Evolutionary conservation across 2,888 invertebrate genomes (phyloP).

Genomic region (Morinoia aosen): DNA sequence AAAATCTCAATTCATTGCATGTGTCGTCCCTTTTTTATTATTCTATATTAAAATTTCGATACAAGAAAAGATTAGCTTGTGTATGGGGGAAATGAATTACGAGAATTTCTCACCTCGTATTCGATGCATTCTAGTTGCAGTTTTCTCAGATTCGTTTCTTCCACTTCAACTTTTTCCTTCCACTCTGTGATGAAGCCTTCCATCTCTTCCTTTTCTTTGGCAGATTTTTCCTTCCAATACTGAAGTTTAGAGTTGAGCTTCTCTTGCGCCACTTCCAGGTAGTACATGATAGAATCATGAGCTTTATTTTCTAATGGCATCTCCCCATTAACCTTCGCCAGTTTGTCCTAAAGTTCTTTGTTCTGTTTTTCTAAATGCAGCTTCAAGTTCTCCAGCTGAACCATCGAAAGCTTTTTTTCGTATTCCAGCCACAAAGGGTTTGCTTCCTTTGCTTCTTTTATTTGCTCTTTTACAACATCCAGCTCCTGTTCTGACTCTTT

Average conservation of each 20-base stretch:
- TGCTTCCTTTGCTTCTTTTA: not conserved
- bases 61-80: no score
- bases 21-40: no score
- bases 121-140: not conserved
- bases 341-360: not conserved
- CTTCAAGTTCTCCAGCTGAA: conserved; percentile 23
- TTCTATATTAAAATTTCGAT: no score
- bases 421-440: conserved; percentile 34
- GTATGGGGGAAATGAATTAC: no score
- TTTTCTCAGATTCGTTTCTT: not conserved
- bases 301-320: conserved; percentile 26
- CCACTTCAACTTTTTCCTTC: conserved; percentile 25
- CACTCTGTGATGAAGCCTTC: conserved; percentile 23
- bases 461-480: not conserved
- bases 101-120: not conserved
- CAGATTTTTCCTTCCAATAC: not conserved
- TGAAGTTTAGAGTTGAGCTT: not conserved
- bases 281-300: conserved; percentile 43
- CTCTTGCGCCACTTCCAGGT: conserved; percentile 14
- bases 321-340: not conserved
- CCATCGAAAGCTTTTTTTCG: conserved; percentile 8
- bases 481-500: not conserved
- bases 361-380: conserved; percentile 29
- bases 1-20: no score
- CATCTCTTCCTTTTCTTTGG: conserved; percentile 8